Evolutionary conservation across 2,113 vertebrate species (phyloP), one percentile per base, ranked within the genome.

Genomic region (Rutilus rutilus): DNA sequence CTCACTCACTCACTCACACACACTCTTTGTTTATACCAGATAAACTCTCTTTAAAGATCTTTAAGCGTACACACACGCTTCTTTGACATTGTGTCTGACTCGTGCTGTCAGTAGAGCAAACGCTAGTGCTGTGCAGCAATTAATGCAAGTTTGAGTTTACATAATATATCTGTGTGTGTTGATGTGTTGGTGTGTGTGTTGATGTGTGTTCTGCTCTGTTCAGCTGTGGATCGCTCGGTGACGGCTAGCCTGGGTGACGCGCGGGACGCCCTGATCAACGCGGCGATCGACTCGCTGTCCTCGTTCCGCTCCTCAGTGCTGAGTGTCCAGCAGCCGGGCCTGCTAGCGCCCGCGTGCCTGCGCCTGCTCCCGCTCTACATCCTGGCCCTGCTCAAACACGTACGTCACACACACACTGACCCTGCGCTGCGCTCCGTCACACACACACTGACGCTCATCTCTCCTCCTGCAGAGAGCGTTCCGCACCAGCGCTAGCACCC

Each of bases 351-450:
- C 1, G 89, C 89, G 90, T 97, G 97, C 0, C 93, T 99, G 77
- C 89, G 97, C 1, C 96, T 99, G 87, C 97, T 99, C 71, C 97
- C 98, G 0, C 96, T 99, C 9, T 97, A 94, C 78, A 91, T 98
- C 4, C 93, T 99, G 78, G 97, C 97, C 33, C 96, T 99, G 86
- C 93, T 99, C 57, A 99, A 99, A 89, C 97, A 99, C 96, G 98
- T 98, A 84, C 21, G 6, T 57, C 19, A 17, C 60, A 8, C 33
- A 67, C 64, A 12, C 50, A 52, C 50, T 1, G 5, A 17, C 50
- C 0, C 64, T 5, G 11, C 25, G 0, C 60, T 11, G 27, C 1
- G 25, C 17, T 5, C 52, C 42, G 42, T 42, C 42, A 42, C 42
- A 42, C 42, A 76, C 73, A n/a, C 64, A 6, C 64, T 12, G 11